These are phyloP conservation scores for Drosophila conformis DNA, from an alignment of 2,888 invertebrate genomes.

Conservation along the genomic window DNA sequence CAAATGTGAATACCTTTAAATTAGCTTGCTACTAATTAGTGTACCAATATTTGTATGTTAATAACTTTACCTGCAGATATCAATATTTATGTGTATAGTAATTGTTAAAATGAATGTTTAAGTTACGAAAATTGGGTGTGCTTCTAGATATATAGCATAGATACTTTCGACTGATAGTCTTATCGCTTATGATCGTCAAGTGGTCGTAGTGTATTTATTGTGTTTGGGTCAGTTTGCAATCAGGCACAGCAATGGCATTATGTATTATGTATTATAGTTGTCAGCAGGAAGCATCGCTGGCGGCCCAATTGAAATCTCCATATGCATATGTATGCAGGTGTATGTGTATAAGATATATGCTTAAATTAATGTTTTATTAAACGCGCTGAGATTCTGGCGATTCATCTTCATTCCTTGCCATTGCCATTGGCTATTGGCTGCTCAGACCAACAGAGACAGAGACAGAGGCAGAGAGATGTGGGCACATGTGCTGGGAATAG, in stretches of 20 bases:
- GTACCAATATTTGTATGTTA: not conserved
- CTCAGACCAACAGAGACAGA: not conserved
- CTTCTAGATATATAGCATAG: not conserved
- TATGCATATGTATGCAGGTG: slow-evolving; percentile 8
- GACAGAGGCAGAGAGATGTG: not conserved
- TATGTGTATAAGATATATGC: slow-evolving; percentile 32
- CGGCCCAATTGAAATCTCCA: slow-evolving; percentile 51
- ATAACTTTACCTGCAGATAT: not conserved
- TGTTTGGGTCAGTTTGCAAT: not conserved
- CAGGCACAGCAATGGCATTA: slow-evolving; percentile 9
- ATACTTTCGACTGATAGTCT: not conserved
- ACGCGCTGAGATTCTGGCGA: slow-evolving; percentile 56
- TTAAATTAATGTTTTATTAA: slow-evolving; percentile 66
- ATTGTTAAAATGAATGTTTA: not conserved
- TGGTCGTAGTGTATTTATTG: slow-evolving; percentile 5
- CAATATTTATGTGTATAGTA: not conserved
- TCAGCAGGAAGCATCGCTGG: slow-evolving; percentile 49
- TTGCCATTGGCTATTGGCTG: slow-evolving; percentile 59
- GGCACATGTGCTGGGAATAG: slow-evolving; percentile 46
- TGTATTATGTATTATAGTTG: slow-evolving; percentile 35
- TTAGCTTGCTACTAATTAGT: not conserved
- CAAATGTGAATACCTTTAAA: not conserved
- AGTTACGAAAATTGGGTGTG: not conserved
- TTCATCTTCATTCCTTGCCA: slow-evolving; percentile 60
- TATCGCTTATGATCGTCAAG: not conserved